Evolutionary conservation across 2,888 invertebrate genomes (phyloP), one percentile per base, ranked within the genome.

Genomic region (Argyra leucocephala): DNA sequence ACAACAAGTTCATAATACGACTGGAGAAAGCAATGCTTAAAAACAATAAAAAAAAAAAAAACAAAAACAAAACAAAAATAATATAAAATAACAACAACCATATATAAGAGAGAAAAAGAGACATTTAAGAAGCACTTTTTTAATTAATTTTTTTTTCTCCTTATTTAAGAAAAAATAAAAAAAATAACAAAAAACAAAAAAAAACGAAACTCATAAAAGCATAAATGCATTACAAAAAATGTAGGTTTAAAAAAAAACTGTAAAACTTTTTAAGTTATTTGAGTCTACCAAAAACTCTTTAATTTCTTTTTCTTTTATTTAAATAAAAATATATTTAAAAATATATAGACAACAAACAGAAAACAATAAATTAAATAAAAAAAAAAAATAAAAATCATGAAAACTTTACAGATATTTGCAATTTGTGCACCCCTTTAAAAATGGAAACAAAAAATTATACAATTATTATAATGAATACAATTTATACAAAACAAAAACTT

Each of bases 11-110:
- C 78, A 77, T 73, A 80, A 80, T 72, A 80, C 80, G 70, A 79
- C 77, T 73, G 78, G 80, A 67, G 80, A 80, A 74, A 80, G 80
- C 74, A 76, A 75, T 71, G 80, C 80, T 73, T 80, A 79, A 74
- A 66, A n/a, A n/a, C n/a, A n/a, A n/a, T n/a, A n/a, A n/a, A n/a
- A n/a, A n/a, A n/a, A n/a, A n/a, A 60, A 66, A 24, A 58, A 64
- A 66, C 61, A 65, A 26, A 63, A 64, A 63, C 59, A 63, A 37
- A 61, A 63, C 22, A 65, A 67, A 67, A 62, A 65, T 61, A 66
- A 66, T 62, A 37, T 37, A 37, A 31, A 31, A 31, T 10, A 31
- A 31, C 7, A 31, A 18, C 18, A 48, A 48, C 48, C 48, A 48
- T 62, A 67, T 69, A 67, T n/a, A 66, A 68, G 67, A 66, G 67